phyloP scores from a whole-genome alignment of 1,140 invertebrate genomes.

The Heliconius melpomene region DNA sequence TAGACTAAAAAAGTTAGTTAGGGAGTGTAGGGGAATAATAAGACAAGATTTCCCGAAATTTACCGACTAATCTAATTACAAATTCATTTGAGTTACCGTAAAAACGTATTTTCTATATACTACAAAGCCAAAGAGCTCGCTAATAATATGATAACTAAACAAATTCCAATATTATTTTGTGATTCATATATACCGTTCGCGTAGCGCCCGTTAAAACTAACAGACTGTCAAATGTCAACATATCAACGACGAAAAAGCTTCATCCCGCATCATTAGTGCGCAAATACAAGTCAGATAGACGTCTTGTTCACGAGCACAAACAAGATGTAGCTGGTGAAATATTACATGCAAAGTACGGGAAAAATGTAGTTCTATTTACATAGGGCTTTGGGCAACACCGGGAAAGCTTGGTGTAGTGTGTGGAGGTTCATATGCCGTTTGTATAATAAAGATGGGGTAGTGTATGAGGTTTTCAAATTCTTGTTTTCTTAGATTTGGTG shows the following conservation, averaged over 20 bases:
- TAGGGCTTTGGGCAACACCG: constrained; percentile 49
- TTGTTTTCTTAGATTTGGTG: no score
- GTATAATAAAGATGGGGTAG: no score
- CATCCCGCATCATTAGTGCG: constrained; percentile 59
- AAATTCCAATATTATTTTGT: background rate
- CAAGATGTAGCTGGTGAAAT: constrained; percentile 62
- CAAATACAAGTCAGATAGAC: constrained; percentile 53
- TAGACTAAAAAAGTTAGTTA: no score
- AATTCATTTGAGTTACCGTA: background rate
- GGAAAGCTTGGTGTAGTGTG: background rate
- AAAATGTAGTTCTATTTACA: constrained; percentile 65
- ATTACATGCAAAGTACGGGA: constrained; percentile 67
- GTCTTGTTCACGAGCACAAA: constrained; percentile 66
- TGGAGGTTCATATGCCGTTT: background rate
- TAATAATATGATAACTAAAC: background rate
- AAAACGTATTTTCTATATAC: background rate
- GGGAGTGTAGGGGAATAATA: no score
- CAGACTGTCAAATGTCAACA: constrained; percentile 19
- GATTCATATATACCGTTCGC: constrained; percentile 5
- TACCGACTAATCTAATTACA: background rate
- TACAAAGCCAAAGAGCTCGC: background rate
- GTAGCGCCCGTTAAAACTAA: constrained; percentile 10
- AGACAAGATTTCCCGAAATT: no score
- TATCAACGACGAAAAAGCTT: constrained; percentile 50
- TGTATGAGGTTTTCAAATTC: no score